Evolutionary conservation across 2,797 vertebrate species (phyloP).

Genomic region (Cyprinella venusta): DNA sequence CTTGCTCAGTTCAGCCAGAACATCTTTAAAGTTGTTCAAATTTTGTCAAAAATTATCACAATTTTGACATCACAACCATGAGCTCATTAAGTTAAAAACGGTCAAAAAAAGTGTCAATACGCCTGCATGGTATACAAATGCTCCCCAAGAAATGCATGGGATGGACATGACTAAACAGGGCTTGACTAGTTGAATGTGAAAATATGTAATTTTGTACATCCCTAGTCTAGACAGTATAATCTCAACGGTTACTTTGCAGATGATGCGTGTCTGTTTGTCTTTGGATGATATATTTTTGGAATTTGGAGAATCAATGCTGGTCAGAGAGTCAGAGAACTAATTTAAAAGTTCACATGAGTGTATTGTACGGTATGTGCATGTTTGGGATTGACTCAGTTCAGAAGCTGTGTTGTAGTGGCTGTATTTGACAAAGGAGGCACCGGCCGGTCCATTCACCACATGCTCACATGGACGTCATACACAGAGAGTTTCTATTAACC

Average conservation of each 20-base stretch:
- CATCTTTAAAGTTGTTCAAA: neutral
- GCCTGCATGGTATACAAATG: neutral
- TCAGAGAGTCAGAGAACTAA: neutral
- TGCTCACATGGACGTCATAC: neutral
- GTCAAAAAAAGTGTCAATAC: neutral
- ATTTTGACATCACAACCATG: neutral
- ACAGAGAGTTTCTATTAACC: slow-evolving; percentile 1
- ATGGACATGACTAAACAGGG: neutral
- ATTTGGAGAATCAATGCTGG: neutral
- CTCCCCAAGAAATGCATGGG: neutral
- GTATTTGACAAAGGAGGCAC: slow-evolving; percentile 58
- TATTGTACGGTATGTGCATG: neutral
- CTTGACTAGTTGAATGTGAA: neutral
- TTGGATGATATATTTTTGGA: neutral
- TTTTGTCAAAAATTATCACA: neutral
- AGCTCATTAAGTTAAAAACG: neutral
- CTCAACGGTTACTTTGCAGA: neutral
- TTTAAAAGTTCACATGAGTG: neutral
- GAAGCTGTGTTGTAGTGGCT: neutral
- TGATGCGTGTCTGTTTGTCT: neutral
- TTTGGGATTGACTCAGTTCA: neutral
- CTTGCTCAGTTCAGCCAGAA: neutral
- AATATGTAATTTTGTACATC: neutral
- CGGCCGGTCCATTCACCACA: neutral
- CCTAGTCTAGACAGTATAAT: slow-evolving; percentile 20